Evolutionary conservation across 2,888 invertebrate genomes (phyloP).

Genomic region (Julus scandinavius): DNA sequence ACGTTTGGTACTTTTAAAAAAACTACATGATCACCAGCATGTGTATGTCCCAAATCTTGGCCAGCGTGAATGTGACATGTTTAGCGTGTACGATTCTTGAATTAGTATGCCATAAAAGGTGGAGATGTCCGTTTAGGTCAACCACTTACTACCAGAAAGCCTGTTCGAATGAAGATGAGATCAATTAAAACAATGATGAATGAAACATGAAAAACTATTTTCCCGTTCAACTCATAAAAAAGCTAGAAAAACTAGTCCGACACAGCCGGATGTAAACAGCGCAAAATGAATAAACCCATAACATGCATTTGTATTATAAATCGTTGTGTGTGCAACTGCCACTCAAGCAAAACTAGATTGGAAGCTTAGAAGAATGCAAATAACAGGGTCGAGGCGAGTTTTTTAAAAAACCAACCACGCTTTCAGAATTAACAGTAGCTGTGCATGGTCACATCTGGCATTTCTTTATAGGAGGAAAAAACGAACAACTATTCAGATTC

Average conservation of each 20-base stretch:
- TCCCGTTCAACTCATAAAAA: neutral
- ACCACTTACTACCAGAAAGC: neutral
- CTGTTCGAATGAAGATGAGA: neutral
- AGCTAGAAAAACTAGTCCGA: neutral
- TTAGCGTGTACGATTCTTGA: neutral
- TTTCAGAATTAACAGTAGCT: neutral
- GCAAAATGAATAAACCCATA: neutral
- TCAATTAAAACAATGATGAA: neutral
- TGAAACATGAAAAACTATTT: neutral
- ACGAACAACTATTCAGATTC: neutral
- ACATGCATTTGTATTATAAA: neutral
- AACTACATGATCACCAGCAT: neutral
- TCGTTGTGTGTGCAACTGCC: neutral
- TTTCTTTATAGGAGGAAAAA: neutral
- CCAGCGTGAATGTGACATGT: neutral
- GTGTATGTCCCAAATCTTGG: neutral
- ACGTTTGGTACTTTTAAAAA: neutral
- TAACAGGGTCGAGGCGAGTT: neutral
- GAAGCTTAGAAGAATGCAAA: neutral
- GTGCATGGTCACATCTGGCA: neutral
- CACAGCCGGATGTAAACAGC: neutral
- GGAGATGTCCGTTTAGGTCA: neutral
- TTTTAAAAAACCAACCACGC: neutral
- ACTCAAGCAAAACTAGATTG: neutral
- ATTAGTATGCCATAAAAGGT: neutral